Percentiles rank a stretch among this genome's conserved stretches.
Conservation (phyloP, 2,113 vertebrate species). For the Oncorhynchus mykiss region DNA sequence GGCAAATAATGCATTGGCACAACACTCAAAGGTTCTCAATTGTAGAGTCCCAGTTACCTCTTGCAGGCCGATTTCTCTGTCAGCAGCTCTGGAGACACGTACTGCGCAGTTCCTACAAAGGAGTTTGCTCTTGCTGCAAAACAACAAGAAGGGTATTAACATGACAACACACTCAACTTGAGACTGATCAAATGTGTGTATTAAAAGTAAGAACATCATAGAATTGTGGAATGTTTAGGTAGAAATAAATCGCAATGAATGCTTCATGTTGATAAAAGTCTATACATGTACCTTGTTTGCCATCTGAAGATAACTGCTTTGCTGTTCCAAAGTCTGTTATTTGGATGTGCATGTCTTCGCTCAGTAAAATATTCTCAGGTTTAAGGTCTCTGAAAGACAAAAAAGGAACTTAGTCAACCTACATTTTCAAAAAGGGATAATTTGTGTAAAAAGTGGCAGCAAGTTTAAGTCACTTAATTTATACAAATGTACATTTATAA, state of each 20-base stretch:
- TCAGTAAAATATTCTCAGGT: constrained; percentile 97
- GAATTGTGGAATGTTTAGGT: background rate
- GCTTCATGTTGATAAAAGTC: background rate
- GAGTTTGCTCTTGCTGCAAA: constrained; percentile 94
- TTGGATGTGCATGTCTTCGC: constrained; percentile 99
- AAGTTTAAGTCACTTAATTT: no score
- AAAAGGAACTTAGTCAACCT: no score
- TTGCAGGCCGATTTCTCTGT: constrained; percentile 99
- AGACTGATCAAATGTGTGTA: background rate
- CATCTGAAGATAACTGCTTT: constrained; percentile 94
- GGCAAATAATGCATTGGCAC: background rate
- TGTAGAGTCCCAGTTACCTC: constrained; percentile 75
- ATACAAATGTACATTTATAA: no score
- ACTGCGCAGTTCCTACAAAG: constrained; percentile 97
- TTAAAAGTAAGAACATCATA: background rate
- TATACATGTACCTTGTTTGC: constrained; percentile 84
- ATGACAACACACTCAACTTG: background rate
- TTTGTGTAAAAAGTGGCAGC: no score
- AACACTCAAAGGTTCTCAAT: background rate
- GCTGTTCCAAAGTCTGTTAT: constrained; percentile 99
- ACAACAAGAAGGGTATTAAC: constrained; percentile 25
- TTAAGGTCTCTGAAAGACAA: constrained; percentile 89
- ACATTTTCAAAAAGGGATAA: no score
- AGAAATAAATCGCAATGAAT: background rate
- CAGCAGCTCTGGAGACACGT: constrained; percentile 96